A percentile compares a stretch with the other conserved stretches of the same genome.
These are phyloP conservation scores for Andrena praecox DNA, from an alignment of 2,888 invertebrate genomes.

Conservation along the genomic window DNA sequence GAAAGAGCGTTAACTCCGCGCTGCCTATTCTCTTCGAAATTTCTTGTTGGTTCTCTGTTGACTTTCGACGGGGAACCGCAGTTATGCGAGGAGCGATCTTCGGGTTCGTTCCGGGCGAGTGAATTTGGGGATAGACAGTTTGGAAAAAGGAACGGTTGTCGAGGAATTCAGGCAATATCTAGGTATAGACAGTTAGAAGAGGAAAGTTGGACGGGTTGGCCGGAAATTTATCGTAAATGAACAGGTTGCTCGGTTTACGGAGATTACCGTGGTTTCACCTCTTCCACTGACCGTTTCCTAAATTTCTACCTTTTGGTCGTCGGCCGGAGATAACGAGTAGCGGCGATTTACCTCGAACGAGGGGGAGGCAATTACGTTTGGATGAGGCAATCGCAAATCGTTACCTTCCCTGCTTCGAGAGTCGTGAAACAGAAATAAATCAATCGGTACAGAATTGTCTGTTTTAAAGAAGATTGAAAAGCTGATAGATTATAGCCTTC, in stretches of 20 bases:
- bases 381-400: slow-evolving; percentile 15
- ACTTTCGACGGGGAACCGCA: too few species aligned
- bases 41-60: too few species aligned
- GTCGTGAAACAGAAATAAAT: neutral
- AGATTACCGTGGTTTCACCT: slow-evolving; percentile 37
- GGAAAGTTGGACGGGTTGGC: neutral
- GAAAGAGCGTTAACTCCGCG: too few species aligned
- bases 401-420: neutral
- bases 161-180: slow-evolving; percentile 24
- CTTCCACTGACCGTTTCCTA: slow-evolving; percentile 16
- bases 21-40: too few species aligned
- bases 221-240: slow-evolving; percentile 41
- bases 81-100: too few species aligned
- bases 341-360: slow-evolving; percentile 14
- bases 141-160: slow-evolving; percentile 5
- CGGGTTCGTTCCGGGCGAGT: too few species aligned
- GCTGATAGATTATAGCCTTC: too few species aligned
- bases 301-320: slow-evolving; percentile 10
- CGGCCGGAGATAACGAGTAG: slow-evolving; percentile 41
- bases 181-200: slow-evolving; percentile 27
- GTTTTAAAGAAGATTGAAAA: too few species aligned
- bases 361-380: slow-evolving; percentile 6
- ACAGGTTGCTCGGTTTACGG: slow-evolving; percentile 36
- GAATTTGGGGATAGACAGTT: neutral
- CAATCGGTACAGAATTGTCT: neutral